Evolutionary conservation across 2,113 vertebrate species (phyloP), one percentile per base, ranked within the genome.

Genomic region (Andinoacara biseriatus): DNA sequence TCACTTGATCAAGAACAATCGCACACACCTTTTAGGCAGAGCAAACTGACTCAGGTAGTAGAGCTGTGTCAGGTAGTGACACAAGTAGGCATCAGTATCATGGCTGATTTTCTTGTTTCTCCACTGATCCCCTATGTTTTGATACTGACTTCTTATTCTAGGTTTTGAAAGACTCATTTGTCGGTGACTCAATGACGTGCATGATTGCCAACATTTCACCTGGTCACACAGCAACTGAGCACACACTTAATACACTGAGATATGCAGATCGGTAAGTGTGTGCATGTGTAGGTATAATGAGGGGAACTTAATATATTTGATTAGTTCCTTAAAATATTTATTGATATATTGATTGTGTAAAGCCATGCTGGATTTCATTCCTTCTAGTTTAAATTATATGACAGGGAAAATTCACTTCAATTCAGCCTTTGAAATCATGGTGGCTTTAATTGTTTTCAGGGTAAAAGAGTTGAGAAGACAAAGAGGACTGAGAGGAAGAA

Each of bases 191-290:
- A 60, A 97, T 97, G 96, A 98, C 97, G 0, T 99, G 97, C 83
- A 99, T 98, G 97, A 99, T 98, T 29, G 97, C 97, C 65, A 99
- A 97, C 72, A 94, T 98, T 72, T 99, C 97, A 33, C 97, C 97
- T 0, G 96, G 97, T 87, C 95, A 97, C 20, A 2, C 95, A 20
- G 96, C 97, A 83, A 96, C 96, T 1, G 97, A 99, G 85, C 97
- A 98, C 83, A 98, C 97, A 5, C 94, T 99, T 52, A 99, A 99
- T 82, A 98, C 97, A 3, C 93, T 99, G 76, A 95, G 97, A 79
- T 99, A 99, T 43, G 97, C 97, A n/a, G 96, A 98, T 88, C 96
- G 97, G 97, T 98, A 89, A 94, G 97, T 84, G 24, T 63, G 52
- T 59, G 7, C 60, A 13, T 46, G 20, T 49, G 75, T 35, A 14